Base-by-base conservation (phyloP, 2,797 vertebrate species). In the Cebuella pygmaea region DNA sequence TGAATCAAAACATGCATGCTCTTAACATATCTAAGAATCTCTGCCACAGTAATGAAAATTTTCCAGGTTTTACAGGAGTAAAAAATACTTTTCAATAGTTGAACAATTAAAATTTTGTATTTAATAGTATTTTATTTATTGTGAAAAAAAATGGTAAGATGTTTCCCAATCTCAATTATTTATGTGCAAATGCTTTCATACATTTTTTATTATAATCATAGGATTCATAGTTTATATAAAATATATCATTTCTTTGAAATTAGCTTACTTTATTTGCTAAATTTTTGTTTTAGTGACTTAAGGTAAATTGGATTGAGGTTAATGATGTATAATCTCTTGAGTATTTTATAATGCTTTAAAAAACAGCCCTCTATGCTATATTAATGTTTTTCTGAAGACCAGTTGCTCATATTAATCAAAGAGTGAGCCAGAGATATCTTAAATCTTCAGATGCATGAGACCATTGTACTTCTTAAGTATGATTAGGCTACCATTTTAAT, bases 81-180 rank as follows among this genome's bases (percentile, higher is more conserved):
- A 85, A n/a, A 85, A 86, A 14, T 97, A 95, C 61, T 95, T 95
- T 94, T 88, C 74, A 95, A 0, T 79, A 96, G n/a, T 81, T 92
- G 50, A 92, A 96, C 88, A 90, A 61, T 82, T 88, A 89, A 59
- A 97, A 90, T 52, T 92, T 70, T 52, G 10, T 94, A 84, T 85
- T 97, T 85, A 83, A 55, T 30, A 80, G 1, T 83, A 81, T 88
- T 82, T 94, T 90, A 74, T 88, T 33, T 72, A 89, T 70, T 36
- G 9, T 89, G 17, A 30, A 75, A 52, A 92, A 88, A 94, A 96
- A 74, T 64, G n/a, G 26, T 70, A 82, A 92, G 17, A 30, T 81
- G 19, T 90, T 88, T 82, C 70, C 52, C 44, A 79, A 19, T 91
- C n/a, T 93, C 89, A 95, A 46, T 93, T 94, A 75, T 24, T 96